These are phyloP conservation scores for Oryzias javanicus DNA, from an alignment of 2,113 vertebrate genomes.

Conservation along the genomic window DNA sequence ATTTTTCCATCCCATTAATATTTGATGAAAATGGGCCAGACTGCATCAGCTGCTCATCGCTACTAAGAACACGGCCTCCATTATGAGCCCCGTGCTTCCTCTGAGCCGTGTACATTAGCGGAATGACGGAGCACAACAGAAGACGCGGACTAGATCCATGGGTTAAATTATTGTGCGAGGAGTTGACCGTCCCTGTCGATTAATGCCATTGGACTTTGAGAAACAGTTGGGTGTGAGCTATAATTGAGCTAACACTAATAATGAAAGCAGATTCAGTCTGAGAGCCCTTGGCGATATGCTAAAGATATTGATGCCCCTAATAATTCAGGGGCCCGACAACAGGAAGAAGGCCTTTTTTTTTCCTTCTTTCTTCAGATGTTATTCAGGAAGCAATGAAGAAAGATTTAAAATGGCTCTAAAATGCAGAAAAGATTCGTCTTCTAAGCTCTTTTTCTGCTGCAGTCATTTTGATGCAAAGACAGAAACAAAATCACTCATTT, in stretches of 20 bases:
- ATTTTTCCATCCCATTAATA: constrained; percentile 99
- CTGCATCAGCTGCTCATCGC: constrained; percentile 97
- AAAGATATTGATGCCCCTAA: constrained; percentile 98
- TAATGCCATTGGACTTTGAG: constrained; percentile 97
- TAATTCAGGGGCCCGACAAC: constrained; percentile 85
- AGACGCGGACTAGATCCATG: constrained; percentile 3
- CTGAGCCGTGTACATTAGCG: constrained; percentile 93
- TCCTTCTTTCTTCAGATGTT: constrained; percentile 45
- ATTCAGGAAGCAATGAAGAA: constrained; percentile 63
- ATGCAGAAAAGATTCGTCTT: constrained; percentile 50
- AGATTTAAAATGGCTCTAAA: constrained; percentile 69
- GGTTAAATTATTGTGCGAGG: constrained; percentile 27
- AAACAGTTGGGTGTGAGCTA: constrained; percentile 99
- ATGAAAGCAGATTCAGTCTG: constrained; percentile 96
- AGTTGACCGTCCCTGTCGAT: constrained; percentile 91
- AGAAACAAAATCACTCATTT: constrained; percentile 35
- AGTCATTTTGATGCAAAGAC: constrained; percentile 50
- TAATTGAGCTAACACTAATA: constrained; percentile 99
- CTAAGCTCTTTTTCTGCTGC: constrained; percentile 40
- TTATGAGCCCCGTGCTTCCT: constrained; percentile 96
- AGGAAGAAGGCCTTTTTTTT: constrained; percentile 56
- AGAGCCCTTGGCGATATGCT: constrained; percentile 90
- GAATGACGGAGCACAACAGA: constrained; percentile 92
- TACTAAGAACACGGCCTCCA: constrained; percentile 93
- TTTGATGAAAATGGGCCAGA: constrained; percentile 99